Base-by-base conservation (phyloP, 2,888 invertebrate species). In the Diaphora mendica region DNA sequence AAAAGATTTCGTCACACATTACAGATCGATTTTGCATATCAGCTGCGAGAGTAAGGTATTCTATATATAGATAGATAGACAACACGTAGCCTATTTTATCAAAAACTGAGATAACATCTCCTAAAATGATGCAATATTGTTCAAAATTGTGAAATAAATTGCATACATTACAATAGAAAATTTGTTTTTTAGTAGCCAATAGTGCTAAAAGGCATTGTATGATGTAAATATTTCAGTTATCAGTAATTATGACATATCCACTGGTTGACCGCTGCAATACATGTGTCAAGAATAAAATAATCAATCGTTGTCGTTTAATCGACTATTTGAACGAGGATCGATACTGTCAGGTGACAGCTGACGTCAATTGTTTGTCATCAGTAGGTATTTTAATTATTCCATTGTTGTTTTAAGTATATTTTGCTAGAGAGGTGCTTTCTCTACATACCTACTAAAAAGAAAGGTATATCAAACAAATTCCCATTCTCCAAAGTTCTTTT, bases 31-130 rank as follows among this genome's bases (percentile, higher is more conserved):
- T 62, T 15, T 30, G 15, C 17, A 9, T 39, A 39, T 26, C 26
- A 17, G n/a, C 9, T 15, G 7, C n/a, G 15, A 35, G 26, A n/a
- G 26, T 17, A 30, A 7, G 39, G 26, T 30, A 69, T n/a, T n/a
- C n/a, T 55, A 39, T 5, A 13, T 23, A 30, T 23, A 68, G 48
- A 30, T 7, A 68, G 1, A n/a, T 15, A 44, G 15, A 44, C 44
- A 44, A 44, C 35, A 51, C 68, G 68, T 68, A 68, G 59, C 30
- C 66, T 23, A 44, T 23, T 26, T 71, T 66, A 71, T 66, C 51
- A 55, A 11, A 70, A 70, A 23, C 8, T 48, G 33, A 48, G 70
- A 70, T 64, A 70, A 30, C 9, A 64, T 64, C 15, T 30, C 35
- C 8, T 9, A 30, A n/a, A 33, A 64, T 66, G 68, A 66, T 55